Base-by-base conservation (phyloP, 2,888 invertebrate species). In the Vannuccia rotundouncinata region DNA sequence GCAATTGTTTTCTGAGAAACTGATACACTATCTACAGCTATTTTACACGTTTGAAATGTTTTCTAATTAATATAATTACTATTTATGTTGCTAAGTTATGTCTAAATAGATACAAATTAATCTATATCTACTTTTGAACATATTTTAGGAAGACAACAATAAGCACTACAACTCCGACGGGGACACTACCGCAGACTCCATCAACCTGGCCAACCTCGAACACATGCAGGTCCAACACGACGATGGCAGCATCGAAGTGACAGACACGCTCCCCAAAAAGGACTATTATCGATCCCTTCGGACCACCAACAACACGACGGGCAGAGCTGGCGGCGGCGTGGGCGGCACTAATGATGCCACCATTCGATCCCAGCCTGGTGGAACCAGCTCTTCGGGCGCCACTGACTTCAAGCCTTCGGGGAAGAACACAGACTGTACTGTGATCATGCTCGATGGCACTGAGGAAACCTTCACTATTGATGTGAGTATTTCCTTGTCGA, bases 391-490 rank as follows among this genome's bases (percentile, higher is more conserved):
- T 10, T 73, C 73, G 5, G 22, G 27, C 73, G 73, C 10, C 10
- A 75, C 75, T n/a, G 75, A 75, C 13, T 66, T 66, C 29, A 75
- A 75, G 28, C 75, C 75, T 27, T 77, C 30, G 1, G 59, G 59
- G 28, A 79, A 79, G 74, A 77, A 29, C 25, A 31, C 60, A 5
- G 75, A 79, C 2, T 79, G 60, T 25, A 79, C 79, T 13, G 75
- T 79, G 1, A 31, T 79, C 30, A 76, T 79, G 79, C 29, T 79
- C 29, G 79, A 79, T 30, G 79, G 79, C 25, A 79, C 79, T 2
- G 79, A 79, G 31, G 29, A 79, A 30, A 5, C 27, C 5, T 79
- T 79, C 30, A 31, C 27, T 2, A 79, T 79, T 2, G 59, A 79
- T 78, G 79, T 79, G 27, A 79, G 78, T 74, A 22, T 2, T 22